phyloP scores from a whole-genome alignment of 64 coral and sea anemone species.

The Porites lutea region DNA sequence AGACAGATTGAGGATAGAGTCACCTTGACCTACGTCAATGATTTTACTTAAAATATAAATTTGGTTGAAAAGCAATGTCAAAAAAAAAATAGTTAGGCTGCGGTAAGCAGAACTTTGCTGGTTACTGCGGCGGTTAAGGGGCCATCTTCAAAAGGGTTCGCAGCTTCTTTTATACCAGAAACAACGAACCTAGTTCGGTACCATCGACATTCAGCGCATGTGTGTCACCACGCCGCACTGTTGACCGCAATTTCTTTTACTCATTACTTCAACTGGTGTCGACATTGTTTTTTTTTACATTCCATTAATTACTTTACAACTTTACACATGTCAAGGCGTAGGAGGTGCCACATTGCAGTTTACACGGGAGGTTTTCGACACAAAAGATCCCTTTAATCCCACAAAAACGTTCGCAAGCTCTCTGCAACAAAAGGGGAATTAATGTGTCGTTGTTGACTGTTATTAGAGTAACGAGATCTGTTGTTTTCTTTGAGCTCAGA shows the following conservation, averaged over 20 bases:
- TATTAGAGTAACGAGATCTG: slow-evolving; percentile 34
- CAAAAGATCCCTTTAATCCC: slow-evolving; percentile 38
- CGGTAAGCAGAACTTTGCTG: no score
- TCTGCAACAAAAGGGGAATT: slow-evolving; percentile 27
- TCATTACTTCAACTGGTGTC: slow-evolving; percentile 20
- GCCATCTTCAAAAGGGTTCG: neutral
- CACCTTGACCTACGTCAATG: no score
- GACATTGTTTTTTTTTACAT: neutral
- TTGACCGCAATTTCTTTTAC: slow-evolving; percentile 10
- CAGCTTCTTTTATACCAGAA: neutral
- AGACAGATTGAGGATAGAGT: no score
- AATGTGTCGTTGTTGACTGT: slow-evolving; percentile 7
- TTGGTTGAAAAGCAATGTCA: no score
- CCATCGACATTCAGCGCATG: neutral
- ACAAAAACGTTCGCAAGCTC: slow-evolving; percentile 18
- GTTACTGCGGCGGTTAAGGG: no score
- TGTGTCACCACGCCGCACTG: neutral
- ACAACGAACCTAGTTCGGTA: neutral
- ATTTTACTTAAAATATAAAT: no score
- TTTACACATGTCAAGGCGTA: neutral
- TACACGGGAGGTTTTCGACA: slow-evolving; percentile 37
- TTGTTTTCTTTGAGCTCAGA: slow-evolving; percentile 47
- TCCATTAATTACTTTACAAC: slow-evolving; percentile 10
- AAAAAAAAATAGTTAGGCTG: no score
- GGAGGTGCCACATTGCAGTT: slow-evolving; percentile 18